Conservation (phyloP, 2,797 vertebrate species). For the Anas bahamensis region DNA sequence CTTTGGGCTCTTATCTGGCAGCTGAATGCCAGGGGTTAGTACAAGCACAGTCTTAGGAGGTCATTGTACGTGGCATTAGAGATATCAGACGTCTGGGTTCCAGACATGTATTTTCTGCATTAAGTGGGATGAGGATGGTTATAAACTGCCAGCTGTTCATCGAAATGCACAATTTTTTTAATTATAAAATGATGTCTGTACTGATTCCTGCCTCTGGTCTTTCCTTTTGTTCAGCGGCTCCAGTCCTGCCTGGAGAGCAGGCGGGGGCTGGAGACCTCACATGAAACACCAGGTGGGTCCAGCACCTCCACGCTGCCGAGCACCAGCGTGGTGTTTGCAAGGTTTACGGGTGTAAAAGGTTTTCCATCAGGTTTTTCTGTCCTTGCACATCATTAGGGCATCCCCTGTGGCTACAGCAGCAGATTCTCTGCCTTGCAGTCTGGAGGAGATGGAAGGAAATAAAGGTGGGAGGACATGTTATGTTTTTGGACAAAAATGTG, state of each 20-base stretch:
- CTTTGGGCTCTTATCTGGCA: neutral
- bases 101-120: constrained; percentile 21
- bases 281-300: neutral
- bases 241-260: neutral
- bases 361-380: neutral
- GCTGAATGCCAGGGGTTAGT: neutral
- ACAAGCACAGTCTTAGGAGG: constrained; percentile 15
- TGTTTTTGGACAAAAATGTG: neutral
- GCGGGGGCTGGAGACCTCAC: accelerated
- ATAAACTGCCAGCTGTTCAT: constrained; percentile 31
- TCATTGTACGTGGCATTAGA: neutral
- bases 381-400: neutral
- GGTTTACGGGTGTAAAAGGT: neutral
- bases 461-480: neutral
- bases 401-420: neutral
- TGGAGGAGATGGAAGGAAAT: neutral
- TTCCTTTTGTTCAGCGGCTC: neutral
- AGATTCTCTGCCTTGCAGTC: neutral
- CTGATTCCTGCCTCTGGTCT: neutral
- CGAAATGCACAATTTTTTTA: constrained; percentile 47
- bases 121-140: neutral
- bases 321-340: neutral
- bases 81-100: neutral
- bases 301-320: neutral
- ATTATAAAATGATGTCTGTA: constrained; percentile 34